A percentile compares a stretch with the other conserved stretches of the same genome.
phyloP scores from a whole-genome alignment of 2,113 vertebrate genomes.

The Pseudorhombus dupliciocellatus region DNA sequence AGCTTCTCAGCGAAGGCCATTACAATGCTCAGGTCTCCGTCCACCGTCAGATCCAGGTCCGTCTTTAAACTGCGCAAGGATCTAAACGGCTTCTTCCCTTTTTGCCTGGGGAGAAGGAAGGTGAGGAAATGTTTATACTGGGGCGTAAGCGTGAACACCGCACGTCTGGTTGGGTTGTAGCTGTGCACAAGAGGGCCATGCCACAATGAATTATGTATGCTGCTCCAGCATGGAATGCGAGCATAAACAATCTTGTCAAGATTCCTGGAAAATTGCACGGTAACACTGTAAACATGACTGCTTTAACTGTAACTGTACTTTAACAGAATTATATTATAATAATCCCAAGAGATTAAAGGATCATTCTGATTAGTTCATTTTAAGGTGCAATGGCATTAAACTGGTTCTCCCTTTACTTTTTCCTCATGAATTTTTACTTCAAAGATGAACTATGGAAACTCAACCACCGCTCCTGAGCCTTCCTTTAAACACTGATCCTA shows the following conservation, averaged over 20 bases:
- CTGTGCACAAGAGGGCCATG: constrained; percentile 36
- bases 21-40: constrained; percentile 95
- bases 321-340: too few relatives aligned
- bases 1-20: constrained; percentile 98
- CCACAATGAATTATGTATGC: constrained; percentile 67
- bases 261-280: constrained; percentile 58
- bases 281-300: constrained; percentile 30
- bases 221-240: constrained; percentile 33
- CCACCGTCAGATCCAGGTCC: constrained; percentile 91
- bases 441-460: neutral
- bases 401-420: neutral
- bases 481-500: neutral
- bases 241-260: constrained; percentile 54
- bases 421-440: neutral
- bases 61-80: constrained; percentile 92
- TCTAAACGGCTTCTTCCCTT: constrained; percentile 94
- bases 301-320: too few relatives aligned
- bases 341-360: too few relatives aligned
- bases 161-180: constrained; percentile 42
- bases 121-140: neutral
- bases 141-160: constrained; percentile 19
- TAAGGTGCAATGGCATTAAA: neutral
- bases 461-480: neutral
- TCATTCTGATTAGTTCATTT: neutral
- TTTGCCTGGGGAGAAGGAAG: constrained; percentile 83